Evolutionary conservation across 2,113 vertebrate species (phyloP).

Genomic region (Pterocles gutturalis): DNA sequence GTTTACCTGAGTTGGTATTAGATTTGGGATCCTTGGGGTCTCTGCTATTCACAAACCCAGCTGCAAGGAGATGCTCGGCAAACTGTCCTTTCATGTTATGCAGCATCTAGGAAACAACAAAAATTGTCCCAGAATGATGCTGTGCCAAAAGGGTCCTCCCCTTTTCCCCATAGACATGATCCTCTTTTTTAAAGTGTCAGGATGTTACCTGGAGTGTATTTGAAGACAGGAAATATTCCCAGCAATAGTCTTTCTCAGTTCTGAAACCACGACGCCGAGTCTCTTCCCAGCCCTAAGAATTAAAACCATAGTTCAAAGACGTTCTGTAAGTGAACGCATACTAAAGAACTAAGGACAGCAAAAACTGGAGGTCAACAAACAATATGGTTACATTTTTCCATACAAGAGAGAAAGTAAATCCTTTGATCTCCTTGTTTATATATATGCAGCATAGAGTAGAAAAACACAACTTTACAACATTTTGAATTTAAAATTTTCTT

Average conservation of each 20-base stretch:
- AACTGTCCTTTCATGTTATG: constrained; percentile 98
- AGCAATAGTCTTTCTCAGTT: constrained; percentile 93
- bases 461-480: not conserved
- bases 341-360: not conserved
- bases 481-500: not conserved
- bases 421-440: not conserved
- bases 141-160: not conserved
- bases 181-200: not conserved
- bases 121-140: not conserved
- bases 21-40: constrained; percentile 90
- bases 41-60: constrained; percentile 92
- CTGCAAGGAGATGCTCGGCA: constrained; percentile 91
- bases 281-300: constrained; percentile 92
- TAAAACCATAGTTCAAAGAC: not conserved
- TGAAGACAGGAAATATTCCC: constrained; percentile 95
- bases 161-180: not conserved
- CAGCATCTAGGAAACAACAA: constrained; percentile 85
- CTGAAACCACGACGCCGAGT: constrained; percentile 85
- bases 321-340: not conserved
- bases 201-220: constrained; percentile 91
- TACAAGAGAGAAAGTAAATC: not conserved
- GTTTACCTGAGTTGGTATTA: constrained; percentile 93
- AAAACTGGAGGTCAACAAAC: not conserved
- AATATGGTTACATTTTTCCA: not conserved
- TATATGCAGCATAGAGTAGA: not conserved